Evolutionary conservation across 2,113 vertebrate genomes (phyloP).

Genomic region (Amia ocellicauda): DNA sequence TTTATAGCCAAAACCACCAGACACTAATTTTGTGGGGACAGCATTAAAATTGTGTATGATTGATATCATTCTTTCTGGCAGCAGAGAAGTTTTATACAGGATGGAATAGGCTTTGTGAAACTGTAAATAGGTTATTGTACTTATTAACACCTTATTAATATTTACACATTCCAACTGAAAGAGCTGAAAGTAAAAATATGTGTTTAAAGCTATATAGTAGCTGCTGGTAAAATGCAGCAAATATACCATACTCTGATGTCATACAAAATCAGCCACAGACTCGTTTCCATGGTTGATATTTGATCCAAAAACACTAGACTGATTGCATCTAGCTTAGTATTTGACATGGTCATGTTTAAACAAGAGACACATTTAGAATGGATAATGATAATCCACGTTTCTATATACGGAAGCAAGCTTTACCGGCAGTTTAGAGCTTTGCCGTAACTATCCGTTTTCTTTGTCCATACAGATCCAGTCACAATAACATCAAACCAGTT

Average conservation of each 20-base stretch:
- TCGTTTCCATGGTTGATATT: background rate
- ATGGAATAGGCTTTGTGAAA: background rate
- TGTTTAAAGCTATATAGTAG: slow-evolving; percentile 3
- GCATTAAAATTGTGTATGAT: slow-evolving; percentile 16
- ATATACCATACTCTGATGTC: slow-evolving; percentile 7
- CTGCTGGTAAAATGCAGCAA: background rate
- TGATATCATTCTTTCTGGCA: slow-evolving; percentile 8
- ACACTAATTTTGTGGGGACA: slow-evolving; percentile 3
- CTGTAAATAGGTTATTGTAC: slow-evolving; percentile 1
- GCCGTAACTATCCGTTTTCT: no score
- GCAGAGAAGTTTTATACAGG: background rate
- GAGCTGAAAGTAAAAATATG: background rate
- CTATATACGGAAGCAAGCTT: background rate
- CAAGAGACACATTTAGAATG: background rate
- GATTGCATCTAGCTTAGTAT: slow-evolving; percentile 1
- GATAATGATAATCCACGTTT: background rate
- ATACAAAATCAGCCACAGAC: background rate
- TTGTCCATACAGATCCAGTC: no score
- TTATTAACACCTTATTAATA: background rate
- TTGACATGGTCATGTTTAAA: background rate
- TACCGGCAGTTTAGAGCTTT: no score
- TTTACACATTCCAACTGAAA: background rate
- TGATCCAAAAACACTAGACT: background rate
- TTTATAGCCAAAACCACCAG: background rate
- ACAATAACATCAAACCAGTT: no score